Conservation (phyloP, 1,140 invertebrate species). For the Calycopis cecrops region DNA sequence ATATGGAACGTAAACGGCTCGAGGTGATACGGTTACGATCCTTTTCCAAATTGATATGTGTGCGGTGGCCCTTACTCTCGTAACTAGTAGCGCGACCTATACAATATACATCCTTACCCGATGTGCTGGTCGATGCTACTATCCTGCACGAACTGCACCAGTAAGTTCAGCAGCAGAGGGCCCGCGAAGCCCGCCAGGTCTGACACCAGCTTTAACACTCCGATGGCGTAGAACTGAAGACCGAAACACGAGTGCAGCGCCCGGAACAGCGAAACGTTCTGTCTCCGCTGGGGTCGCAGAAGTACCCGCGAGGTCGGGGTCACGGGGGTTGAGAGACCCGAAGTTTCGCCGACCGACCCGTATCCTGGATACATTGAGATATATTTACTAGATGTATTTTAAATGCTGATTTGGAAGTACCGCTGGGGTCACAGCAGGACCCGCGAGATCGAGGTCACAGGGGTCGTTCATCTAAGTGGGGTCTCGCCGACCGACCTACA, state of each 20-base stretch:
- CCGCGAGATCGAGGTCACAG: too few relatives aligned
- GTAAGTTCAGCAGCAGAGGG: slow-evolving; percentile 89
- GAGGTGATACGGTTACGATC: too few relatives aligned
- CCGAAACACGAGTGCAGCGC: slow-evolving; percentile 91
- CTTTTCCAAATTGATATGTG: too few relatives aligned
- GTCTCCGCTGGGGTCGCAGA: slow-evolving; percentile 48
- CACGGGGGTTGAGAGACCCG: slow-evolving; percentile 46
- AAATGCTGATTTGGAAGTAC: too few relatives aligned
- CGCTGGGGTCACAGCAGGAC: slow-evolving; percentile 30
- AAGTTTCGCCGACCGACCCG: slow-evolving; percentile 51
- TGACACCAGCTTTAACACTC: slow-evolving; percentile 88
- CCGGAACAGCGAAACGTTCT: slow-evolving; percentile 80
- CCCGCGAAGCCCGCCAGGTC: slow-evolving; percentile 91
- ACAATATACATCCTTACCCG: slow-evolving; percentile 72
- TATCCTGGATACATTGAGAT: slow-evolving; percentile 57
- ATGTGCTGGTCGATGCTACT: slow-evolving; percentile 78
- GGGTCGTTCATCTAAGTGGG: too few relatives aligned
- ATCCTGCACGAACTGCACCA: slow-evolving; percentile 89
- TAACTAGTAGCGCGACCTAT: too few relatives aligned
- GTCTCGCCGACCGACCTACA: too few relatives aligned
- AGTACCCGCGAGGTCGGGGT: slow-evolving; percentile 52
- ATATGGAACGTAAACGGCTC: too few relatives aligned
- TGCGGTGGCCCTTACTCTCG: too few relatives aligned
- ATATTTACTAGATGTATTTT: too few relatives aligned
- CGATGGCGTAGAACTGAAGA: slow-evolving; percentile 91